Evolutionary conservation across 2,113 vertebrate genomes (phyloP).

Genomic region (Dasyurus viverrinus): DNA sequence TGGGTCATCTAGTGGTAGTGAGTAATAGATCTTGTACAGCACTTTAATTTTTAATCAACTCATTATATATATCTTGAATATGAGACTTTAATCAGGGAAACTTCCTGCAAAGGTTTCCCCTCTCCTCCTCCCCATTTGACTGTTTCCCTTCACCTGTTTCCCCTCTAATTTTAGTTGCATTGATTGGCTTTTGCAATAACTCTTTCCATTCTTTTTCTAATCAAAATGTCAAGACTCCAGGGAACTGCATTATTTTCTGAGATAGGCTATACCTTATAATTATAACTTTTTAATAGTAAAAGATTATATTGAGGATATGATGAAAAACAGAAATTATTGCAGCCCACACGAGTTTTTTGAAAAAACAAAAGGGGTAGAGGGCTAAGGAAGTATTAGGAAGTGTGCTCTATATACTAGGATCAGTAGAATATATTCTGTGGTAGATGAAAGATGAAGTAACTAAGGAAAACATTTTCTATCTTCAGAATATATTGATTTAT

Average conservation of each 20-base stretch:
- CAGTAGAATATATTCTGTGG: not conserved
- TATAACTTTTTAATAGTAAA: not conserved
- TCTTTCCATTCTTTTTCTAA: not conserved
- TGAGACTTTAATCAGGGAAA: not conserved
- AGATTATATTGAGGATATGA: not conserved
- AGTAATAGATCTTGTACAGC: not conserved
- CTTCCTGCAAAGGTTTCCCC: not conserved
- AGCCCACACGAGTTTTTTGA: not conserved
- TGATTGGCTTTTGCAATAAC: not conserved
- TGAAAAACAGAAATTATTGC: not conserved
- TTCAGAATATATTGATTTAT: not conserved
- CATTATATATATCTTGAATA: not conserved
- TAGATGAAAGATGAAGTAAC: not conserved
- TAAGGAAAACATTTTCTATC: not conserved
- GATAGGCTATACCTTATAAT: not conserved
- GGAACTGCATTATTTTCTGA: not conserved
- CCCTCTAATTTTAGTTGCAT: not conserved
- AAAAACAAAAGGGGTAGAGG: not conserved
- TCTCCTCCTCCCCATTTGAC: not conserved
- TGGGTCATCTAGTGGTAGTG: not conserved
- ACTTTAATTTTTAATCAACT: not conserved
- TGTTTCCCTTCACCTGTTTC: not conserved
- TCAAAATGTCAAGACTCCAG: not conserved
- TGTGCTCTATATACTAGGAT: not conserved
- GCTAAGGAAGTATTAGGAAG: not conserved